Base-by-base conservation (phyloP, 2,797 vertebrate genomes). In the Alcedo atthis region DNA sequence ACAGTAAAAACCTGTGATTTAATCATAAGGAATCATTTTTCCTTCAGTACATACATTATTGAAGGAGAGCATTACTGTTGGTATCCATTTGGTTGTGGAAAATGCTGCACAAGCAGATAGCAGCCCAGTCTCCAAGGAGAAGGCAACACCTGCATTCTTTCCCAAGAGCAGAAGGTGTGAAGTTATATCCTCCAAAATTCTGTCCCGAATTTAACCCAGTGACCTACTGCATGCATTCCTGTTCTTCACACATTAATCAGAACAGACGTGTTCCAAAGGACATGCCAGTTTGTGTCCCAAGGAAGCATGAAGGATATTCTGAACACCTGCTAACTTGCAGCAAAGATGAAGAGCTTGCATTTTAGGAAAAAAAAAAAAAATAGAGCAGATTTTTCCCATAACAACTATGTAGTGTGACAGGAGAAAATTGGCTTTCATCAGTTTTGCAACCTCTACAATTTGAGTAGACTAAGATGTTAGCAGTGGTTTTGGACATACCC, bases 181-280 rank as follows among this genome's bases (percentile, higher is more conserved):
- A 87, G 62, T 61, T 64, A 42, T 6, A 61, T 53, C 64, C 69
- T 55, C 11, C 0, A 0, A 76, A 83, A 85, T 61, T 68, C 69
- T 87, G 76, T 87, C 86, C 88, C 69, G 69, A 12, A 57, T 94
- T 85, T 93, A 92, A 94, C 90, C 88, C 86, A 69, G 75, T 93
- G 86, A 95, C 94, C 90, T 93, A 57, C 62, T 89, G 73, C n/a
- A 5, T 57, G 40, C 4, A 0, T 89, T 85, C 73, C 63, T 66
- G 71, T 79, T 83, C 81, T 75, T 90, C 68, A 35, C 84, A 59
- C 84, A 89, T 89, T 87, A 90, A 92, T 95, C 88, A 93, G 81
- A 59, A 15, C 64, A 62, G 86, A 55, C 51, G 6, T 13, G 3
- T 85, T 92, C 86, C 91, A 43, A 87, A 87, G 86, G 54, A 91